Percentiles rank a stretch among this genome's conserved stretches.
Evolutionary conservation across 1,140 invertebrate genomes (phyloP).

Genomic region (Mycetomoellerius zeteki): DNA sequence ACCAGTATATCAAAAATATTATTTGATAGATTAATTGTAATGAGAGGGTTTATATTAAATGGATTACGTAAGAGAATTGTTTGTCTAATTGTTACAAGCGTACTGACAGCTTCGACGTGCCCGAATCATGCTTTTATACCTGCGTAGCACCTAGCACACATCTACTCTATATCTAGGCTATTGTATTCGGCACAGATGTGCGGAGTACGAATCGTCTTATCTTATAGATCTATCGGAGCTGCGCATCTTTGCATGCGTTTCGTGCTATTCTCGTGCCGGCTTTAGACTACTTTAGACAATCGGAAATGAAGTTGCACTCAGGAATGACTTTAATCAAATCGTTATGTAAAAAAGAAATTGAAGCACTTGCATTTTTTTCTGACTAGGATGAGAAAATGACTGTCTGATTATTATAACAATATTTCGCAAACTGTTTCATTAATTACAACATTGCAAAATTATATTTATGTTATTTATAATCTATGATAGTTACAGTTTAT

Average conservation of each 20-base stretch:
- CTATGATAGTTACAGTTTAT: not conserved
- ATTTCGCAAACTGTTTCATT: not conserved
- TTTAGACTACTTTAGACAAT: constrained; percentile 43
- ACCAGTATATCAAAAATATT: not conserved
- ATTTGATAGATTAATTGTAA: not conserved
- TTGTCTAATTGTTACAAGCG: constrained; percentile 34
- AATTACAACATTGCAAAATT: not conserved
- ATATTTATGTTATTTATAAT: not conserved
- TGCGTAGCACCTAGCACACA: constrained; percentile 11
- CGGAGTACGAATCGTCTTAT: constrained; percentile 59
- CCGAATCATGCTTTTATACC: constrained; percentile 56
- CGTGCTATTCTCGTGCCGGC: constrained; percentile 56
- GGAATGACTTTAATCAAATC: constrained; percentile 29
- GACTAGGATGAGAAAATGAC: not conserved
- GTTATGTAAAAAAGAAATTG: not conserved
- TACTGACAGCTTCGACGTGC: constrained; percentile 40
- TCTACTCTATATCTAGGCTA: constrained; percentile 18
- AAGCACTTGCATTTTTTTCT: not conserved
- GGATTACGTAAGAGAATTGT: constrained; percentile 14
- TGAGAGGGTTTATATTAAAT: not conserved
- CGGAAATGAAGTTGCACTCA: constrained; percentile 43
- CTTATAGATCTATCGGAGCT: constrained; percentile 56
- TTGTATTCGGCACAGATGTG: constrained; percentile 25
- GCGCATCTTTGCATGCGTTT: constrained; percentile 66
- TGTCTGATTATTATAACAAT: not conserved